phyloP scores from a whole-genome alignment of 2,888 invertebrate species.

The Candidula unifasciata region DNA sequence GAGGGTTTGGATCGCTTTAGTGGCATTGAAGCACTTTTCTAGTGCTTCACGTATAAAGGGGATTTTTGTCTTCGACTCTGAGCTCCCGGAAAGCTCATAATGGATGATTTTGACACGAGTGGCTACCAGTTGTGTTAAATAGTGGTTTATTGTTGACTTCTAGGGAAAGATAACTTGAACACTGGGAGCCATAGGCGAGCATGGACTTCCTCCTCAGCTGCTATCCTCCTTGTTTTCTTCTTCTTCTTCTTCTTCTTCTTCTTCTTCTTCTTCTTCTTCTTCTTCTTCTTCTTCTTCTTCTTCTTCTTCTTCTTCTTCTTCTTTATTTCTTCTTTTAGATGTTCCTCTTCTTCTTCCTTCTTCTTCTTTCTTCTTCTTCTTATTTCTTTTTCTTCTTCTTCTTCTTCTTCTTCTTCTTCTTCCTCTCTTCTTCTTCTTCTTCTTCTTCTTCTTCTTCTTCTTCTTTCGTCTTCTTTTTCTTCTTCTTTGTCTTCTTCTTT shows the following conservation, averaged over 20 bases:
- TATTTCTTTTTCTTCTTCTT: constrained; percentile 8
- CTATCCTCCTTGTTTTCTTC: neutral
- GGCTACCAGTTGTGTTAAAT: too few species aligned
- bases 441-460: neutral
- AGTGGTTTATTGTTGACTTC: too few species aligned
- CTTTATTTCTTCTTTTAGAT: constrained; percentile 15
- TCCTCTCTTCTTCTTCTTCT: neutral
- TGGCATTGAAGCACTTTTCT: too few species aligned
- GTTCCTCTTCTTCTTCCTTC: neutral
- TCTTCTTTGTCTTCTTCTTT: constrained; percentile 7
- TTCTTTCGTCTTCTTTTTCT: neutral
- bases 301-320: constrained; percentile 1
- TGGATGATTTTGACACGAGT: too few species aligned
- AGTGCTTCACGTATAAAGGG: too few species aligned
- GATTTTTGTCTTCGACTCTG: too few species aligned
- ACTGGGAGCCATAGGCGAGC: too few species aligned
- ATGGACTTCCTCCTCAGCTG: neutral
- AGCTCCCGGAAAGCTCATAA: too few species aligned
- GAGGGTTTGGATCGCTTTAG: too few species aligned
- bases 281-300: constrained; percentile 8
- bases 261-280: neutral
- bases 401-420: constrained; percentile 18
- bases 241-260: neutral
- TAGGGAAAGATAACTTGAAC: too few species aligned
- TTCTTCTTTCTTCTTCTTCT: neutral